Evolutionary conservation across 2,797 vertebrate genomes (phyloP).

Genomic region (Fratercula arctica): DNA sequence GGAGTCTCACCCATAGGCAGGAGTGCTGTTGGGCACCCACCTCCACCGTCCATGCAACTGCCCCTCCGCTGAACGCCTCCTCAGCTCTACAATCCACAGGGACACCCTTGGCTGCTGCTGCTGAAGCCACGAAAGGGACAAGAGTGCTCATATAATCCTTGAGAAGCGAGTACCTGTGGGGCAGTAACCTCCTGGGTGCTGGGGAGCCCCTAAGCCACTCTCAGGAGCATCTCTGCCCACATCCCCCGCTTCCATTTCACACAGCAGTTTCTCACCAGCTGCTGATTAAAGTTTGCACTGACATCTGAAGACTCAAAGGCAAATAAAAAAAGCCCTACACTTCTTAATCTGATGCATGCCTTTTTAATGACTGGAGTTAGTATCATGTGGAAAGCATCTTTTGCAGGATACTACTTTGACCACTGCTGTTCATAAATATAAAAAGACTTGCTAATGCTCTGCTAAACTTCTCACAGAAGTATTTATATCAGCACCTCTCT

Average conservation of each 20-base stretch:
- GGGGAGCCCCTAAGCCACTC: background rate
- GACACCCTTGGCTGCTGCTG: background rate
- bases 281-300: conserved; percentile 2
- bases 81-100: background rate
- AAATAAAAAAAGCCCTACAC: conserved; percentile 18
- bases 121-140: background rate
- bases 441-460: conserved; percentile 27
- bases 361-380: conserved; percentile 33
- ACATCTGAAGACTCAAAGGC: conserved; percentile 35
- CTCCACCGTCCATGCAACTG: rapidly evolving
- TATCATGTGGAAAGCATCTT: conserved; percentile 29
- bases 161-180: background rate
- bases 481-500: conserved; percentile 39
- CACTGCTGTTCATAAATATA: conserved; percentile 20
- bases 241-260: background rate
- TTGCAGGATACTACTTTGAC: conserved; percentile 13
- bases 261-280: rapidly evolving
- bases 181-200: background rate
- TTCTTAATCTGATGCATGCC: conserved; percentile 22
- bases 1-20: background rate
- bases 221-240: background rate
- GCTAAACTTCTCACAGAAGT: conserved; percentile 22
- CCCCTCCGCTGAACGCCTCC: rapidly evolving
- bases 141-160: rapidly evolving
- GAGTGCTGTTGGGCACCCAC: background rate